Evolutionary conservation across 2,888 invertebrate genomes (phyloP).

Genomic region (Strigamia maritima): DNA sequence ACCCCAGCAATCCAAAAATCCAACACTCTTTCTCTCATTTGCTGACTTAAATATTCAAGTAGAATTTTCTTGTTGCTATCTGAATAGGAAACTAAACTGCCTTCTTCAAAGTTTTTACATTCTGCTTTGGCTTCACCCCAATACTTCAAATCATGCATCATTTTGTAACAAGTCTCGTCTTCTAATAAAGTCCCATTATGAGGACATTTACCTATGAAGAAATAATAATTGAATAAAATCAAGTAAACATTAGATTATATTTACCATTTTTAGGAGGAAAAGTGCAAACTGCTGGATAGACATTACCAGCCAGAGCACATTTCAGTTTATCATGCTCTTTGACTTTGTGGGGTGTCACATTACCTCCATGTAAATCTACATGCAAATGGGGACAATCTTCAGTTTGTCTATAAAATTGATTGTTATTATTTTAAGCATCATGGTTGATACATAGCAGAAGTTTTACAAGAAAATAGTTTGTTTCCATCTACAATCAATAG

Average conservation of each 20-base stretch:
- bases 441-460: too few species aligned
- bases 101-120: not conserved
- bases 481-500: too few species aligned
- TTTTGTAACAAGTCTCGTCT: not conserved
- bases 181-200: not conserved
- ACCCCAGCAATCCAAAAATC: conserved; percentile 11
- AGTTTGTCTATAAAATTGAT: not conserved
- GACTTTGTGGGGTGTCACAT: not conserved
- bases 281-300: not conserved
- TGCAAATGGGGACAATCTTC: conserved; percentile 3
- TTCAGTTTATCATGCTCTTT: conserved; percentile 1
- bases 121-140: not conserved
- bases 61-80: not conserved
- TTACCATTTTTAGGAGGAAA: not conserved
- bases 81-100: not conserved
- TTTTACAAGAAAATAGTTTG: too few species aligned
- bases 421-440: not conserved
- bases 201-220: not conserved
- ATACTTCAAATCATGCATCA: conserved; percentile 4
- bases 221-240: not conserved
- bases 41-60: not conserved
- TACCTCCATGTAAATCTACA: not conserved
- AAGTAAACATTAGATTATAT: not conserved
- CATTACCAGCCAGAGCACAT: not conserved
- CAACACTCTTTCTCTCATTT: conserved; percentile 9